Evolutionary conservation across 2,888 invertebrate genomes (phyloP).

Genomic region (Seira sanloemensis): DNA sequence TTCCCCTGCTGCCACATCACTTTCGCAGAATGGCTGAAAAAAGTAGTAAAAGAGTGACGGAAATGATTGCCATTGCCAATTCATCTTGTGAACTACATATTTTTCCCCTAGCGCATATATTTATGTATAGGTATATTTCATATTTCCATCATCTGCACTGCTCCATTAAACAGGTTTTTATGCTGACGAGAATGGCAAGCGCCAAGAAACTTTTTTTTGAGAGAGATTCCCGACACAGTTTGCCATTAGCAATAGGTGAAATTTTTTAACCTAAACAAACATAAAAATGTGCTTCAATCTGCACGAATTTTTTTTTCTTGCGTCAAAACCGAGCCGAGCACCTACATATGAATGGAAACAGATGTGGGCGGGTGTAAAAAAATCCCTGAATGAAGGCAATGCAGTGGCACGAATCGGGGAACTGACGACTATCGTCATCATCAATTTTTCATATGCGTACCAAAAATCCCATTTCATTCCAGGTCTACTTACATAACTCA

Average conservation of each 20-base stretch:
- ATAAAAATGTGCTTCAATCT: too few relatives aligned
- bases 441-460: too few relatives aligned
- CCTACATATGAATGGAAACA: too few relatives aligned
- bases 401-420: too few relatives aligned
- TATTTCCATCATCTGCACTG: slow-evolving; percentile 58
- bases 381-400: too few relatives aligned
- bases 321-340: too few relatives aligned
- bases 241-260: slow-evolving; percentile 48
- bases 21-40: not conserved
- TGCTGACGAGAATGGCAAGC: slow-evolving; percentile 34
- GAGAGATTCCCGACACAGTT: too few relatives aligned
- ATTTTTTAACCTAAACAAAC: slow-evolving; percentile 53
- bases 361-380: slow-evolving; percentile 35
- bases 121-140: slow-evolving; percentile 5
- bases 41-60: slow-evolving; percentile 53
- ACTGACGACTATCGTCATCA: too few relatives aligned
- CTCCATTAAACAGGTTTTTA: slow-evolving; percentile 61
- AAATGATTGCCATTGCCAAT: slow-evolving; percentile 62
- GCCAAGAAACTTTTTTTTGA: too few relatives aligned
- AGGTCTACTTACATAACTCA: too few relatives aligned
- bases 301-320: too few relatives aligned
- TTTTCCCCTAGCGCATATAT: slow-evolving; percentile 1
- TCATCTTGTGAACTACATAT: slow-evolving; percentile 47
- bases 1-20: slow-evolving; percentile 27
- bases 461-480: too few relatives aligned